Percentiles rank a stretch among this genome's conserved stretches.
Conservation (phyloP, 2,888 invertebrate species). For the Mythimna loreyi region DNA sequence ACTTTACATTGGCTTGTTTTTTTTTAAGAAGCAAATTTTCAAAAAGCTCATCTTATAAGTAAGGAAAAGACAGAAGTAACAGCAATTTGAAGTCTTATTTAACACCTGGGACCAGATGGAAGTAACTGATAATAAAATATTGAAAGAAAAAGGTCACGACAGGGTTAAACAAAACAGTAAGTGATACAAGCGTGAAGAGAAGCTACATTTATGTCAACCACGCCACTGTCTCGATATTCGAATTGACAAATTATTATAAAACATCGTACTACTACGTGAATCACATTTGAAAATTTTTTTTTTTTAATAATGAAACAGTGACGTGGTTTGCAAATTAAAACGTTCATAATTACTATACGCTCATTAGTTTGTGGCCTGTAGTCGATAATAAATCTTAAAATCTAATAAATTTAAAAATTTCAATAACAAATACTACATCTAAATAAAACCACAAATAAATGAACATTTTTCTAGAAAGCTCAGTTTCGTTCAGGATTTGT, state of each 20-base stretch:
- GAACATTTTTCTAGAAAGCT: conserved; percentile 84
- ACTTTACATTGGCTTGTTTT: conserved; percentile 58
- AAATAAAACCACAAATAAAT: conserved; percentile 80
- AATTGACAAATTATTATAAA: conserved; percentile 26
- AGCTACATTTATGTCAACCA: conserved; percentile 74
- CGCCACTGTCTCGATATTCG: conserved; percentile 73
- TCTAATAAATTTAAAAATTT: neutral
- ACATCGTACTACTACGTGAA: neutral
- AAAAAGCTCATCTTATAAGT: conserved; percentile 78
- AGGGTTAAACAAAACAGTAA: conserved; percentile 88
- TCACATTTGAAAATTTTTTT: neutral
- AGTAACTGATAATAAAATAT: conserved; percentile 63
- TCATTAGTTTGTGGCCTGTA: conserved; percentile 81
- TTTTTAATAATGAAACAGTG: conserved; percentile 74
- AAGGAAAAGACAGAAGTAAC: conserved; percentile 80
- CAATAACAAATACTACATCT: conserved; percentile 12
- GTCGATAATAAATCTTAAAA: neutral
- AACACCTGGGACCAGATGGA: conserved; percentile 85
- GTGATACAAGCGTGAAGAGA: conserved; percentile 85
- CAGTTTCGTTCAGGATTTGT: conserved; percentile 88
- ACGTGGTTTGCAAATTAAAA: conserved; percentile 75
- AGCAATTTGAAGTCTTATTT: conserved; percentile 89
- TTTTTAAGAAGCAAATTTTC: conserved; percentile 78
- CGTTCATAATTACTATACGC: conserved; percentile 82
- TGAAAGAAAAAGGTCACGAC: conserved; percentile 77